Evolutionary conservation across 2,797 vertebrate species (phyloP).

Genomic region (Paramormyrops hopkinsi): DNA sequence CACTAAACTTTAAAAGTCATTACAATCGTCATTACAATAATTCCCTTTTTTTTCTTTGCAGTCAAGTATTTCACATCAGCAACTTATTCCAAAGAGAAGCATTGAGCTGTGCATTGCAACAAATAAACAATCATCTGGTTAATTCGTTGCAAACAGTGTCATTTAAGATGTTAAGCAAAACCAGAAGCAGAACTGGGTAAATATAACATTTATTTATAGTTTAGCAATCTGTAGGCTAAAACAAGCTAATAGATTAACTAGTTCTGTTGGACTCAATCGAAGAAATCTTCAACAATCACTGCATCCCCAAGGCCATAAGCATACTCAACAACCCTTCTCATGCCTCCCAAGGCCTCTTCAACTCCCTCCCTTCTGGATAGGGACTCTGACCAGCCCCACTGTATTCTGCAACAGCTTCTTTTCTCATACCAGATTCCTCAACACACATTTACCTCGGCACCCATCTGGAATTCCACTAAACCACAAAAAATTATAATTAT

Average conservation of each 20-base stretch:
- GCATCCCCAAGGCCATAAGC: background rate
- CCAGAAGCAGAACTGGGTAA: background rate
- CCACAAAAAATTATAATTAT: background rate
- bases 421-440: background rate
- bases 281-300: background rate
- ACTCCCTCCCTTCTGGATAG: background rate
- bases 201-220: background rate
- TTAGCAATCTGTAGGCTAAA: background rate
- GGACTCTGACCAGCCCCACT: background rate
- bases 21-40: background rate
- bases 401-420: background rate
- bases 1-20: background rate
- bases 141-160: background rate
- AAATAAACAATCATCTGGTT: background rate
- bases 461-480: background rate
- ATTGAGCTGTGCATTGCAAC: background rate
- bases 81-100: background rate
- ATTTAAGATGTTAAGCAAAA: background rate
- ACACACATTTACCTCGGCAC: background rate
- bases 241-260: background rate
- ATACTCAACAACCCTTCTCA: background rate
- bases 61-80: background rate
- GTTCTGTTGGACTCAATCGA: background rate
- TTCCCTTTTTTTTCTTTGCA: background rate
- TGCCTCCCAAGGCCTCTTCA: background rate